Percentiles rank a stretch among this genome's conserved stretches.
Conservation (phyloP, 2,888 invertebrate species). For the Meganola albula region DNA sequence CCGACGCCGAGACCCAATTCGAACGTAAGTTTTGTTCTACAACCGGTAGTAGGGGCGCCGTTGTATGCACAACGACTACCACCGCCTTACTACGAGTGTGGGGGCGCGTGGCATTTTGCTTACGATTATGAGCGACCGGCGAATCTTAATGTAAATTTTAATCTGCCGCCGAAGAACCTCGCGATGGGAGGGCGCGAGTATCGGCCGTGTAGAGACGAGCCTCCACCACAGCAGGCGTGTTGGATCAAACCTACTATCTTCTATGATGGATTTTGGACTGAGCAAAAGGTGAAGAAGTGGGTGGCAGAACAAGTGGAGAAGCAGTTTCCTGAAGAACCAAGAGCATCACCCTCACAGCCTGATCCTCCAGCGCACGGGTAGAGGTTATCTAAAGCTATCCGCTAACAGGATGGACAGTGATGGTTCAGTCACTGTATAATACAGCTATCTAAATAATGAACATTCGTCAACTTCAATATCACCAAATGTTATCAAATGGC, state of each 20-base stretch:
- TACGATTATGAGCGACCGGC: constrained; percentile 57
- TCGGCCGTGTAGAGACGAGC: constrained; percentile 41
- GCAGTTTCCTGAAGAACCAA: constrained; percentile 58
- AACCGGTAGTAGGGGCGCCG: constrained; percentile 55
- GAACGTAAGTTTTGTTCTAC: constrained; percentile 70
- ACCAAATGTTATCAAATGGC: no score
- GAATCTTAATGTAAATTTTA: constrained; percentile 64
- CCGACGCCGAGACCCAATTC: constrained; percentile 38
- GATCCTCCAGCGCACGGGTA: no score
- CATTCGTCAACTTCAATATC: no score
- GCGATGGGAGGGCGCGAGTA: constrained; percentile 54
- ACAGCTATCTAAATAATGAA: no score
- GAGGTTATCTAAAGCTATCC: no score
- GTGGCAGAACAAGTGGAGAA: constrained; percentile 72
- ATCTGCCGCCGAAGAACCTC: constrained; percentile 62
- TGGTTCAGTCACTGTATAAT: no score
- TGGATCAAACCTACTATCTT: constrained; percentile 74
- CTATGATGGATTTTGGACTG: constrained; percentile 75
- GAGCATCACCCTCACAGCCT: constrained; percentile 30
- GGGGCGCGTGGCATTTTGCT: constrained; percentile 65
- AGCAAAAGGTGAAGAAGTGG: constrained; percentile 75
- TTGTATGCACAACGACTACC: constrained; percentile 43
- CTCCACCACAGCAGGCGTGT: constrained; percentile 48
- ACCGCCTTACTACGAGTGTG: constrained; percentile 57
- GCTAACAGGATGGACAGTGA: no score